Evolutionary conservation across 2,797 vertebrate genomes (phyloP).

Genomic region (Holocentrus rufus): DNA sequence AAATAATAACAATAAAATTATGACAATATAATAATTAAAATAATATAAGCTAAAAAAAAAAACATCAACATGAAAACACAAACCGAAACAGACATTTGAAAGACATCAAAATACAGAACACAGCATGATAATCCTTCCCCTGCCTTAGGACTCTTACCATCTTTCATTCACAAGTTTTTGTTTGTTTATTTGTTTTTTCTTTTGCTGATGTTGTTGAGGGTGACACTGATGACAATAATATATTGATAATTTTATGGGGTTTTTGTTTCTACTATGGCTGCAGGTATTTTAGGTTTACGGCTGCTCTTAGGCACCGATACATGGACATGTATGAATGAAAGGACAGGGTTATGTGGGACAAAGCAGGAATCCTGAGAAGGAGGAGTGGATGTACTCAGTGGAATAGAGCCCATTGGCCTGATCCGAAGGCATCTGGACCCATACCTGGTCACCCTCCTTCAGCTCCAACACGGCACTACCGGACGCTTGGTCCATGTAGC

Average conservation of each 20-base stretch:
- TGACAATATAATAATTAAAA: slow-evolving; percentile 84
- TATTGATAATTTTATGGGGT: slow-evolving; percentile 52
- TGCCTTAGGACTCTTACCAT: slow-evolving; percentile 74
- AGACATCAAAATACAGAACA: slow-evolving; percentile 76
- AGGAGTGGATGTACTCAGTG: slow-evolving; percentile 98
- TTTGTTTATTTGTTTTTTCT: slow-evolving; percentile 58
- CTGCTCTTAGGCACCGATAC: slow-evolving; percentile 68
- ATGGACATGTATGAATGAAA: slow-evolving; percentile 59
- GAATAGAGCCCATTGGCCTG: slow-evolving; percentile 98
- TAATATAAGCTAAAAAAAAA: slow-evolving; percentile 79
- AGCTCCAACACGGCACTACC: slow-evolving; percentile 98
- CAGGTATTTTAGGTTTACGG: slow-evolving; percentile 69
- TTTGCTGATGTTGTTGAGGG: slow-evolving; percentile 64
- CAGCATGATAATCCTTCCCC: slow-evolving; percentile 79
- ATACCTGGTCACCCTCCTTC: slow-evolving; percentile 96
- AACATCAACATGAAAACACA: slow-evolving; percentile 75
- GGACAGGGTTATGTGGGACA: slow-evolving; percentile 94
- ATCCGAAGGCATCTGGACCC: slow-evolving; percentile 99
- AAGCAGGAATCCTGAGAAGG: slow-evolving; percentile 98
- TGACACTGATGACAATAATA: slow-evolving; percentile 60
- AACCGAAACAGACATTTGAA: slow-evolving; percentile 79
- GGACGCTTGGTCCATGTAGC: slow-evolving; percentile 99
- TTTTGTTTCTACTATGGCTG: slow-evolving; percentile 70
- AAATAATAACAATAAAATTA: slow-evolving; percentile 82
- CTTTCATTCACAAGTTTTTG: slow-evolving; percentile 78